A percentile compares a stretch with the other conserved stretches of the same genome.
Conservation (phyloP, 2,113 vertebrate species). For the Meles meles region DNA sequence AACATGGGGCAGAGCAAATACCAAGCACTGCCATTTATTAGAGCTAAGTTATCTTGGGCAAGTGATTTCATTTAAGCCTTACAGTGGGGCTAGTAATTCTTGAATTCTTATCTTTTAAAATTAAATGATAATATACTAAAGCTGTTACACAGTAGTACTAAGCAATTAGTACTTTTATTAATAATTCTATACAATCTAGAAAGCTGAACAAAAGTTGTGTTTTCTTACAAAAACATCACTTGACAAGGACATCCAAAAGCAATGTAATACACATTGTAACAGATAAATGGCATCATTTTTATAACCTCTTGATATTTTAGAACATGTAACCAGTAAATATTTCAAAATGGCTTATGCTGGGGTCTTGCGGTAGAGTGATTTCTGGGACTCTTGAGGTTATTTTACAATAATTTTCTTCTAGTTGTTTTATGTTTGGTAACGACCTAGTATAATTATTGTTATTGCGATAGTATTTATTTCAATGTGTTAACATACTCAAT, state of each 20-base stretch:
- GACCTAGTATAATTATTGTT: background rate
- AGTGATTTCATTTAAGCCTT: background rate
- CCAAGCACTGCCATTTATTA: background rate
- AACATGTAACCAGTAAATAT: background rate
- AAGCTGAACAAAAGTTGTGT: background rate
- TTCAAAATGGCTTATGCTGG: background rate
- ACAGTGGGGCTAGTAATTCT: background rate
- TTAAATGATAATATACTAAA: background rate
- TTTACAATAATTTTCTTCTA: background rate
- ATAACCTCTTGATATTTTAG: background rate
- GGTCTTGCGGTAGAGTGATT: background rate
- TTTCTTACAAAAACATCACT: background rate
- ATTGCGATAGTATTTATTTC: background rate
- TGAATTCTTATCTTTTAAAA: background rate
- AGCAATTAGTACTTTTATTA: conserved; percentile 19
- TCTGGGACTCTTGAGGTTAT: background rate
- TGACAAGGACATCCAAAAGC: conserved; percentile 19
- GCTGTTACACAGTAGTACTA: background rate
- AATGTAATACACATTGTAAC: background rate
- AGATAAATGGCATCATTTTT: background rate
- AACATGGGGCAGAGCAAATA: background rate
- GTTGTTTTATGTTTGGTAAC: background rate
- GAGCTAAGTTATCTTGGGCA: background rate
- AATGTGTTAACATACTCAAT: background rate
- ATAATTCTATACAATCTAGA: background rate